Base-by-base conservation (phyloP, 2,888 invertebrate genomes). In the Lydus trimaculatus region DNA sequence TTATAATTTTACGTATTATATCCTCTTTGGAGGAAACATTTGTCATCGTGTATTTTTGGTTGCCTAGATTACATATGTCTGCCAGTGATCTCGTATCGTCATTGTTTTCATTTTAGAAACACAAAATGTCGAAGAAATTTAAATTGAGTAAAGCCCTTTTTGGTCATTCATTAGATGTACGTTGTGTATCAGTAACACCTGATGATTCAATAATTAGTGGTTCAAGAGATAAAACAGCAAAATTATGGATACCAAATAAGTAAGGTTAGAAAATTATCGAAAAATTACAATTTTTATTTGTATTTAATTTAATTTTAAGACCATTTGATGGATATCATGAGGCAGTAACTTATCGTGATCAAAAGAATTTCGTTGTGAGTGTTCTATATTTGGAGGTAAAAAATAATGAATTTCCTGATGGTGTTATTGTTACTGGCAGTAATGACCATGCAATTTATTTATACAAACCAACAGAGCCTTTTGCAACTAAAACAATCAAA, bases 171-270 rank as follows among this genome's bases (percentile, higher is more conserved):
- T 87, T 92, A 82, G 97, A 98, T 84, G 96, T 98, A 23, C 89
- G 97, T 76, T 90, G 92, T 66, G 89, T 97, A 23, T 89, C 89
- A 64, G 87, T 87, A 13, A 86, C 88, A 7, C 86, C 88, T 70
- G 91, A 92, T 75, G 92, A 91, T 79, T 90, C 90, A 72, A 91
- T 98, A 78, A 86, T 97, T 58, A 96, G 97, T 7, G 94, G 93
- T 28, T 97, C 97, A 5, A 89, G 97, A 78, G 98, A 98, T 85
- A 91, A 91, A 84, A 94, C 94, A 17, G 92, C 94, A 1, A 94
- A 94, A 85, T 86, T 95, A 48, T 98, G 97, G 97, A 91, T 90
- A 81, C 91, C 92, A 52, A 90, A 90, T 81, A 91, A 91, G 94
- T 92, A 87, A 82, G 78, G 76, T 71, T 4, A 56, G 56, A 25